Base-by-base conservation (phyloP, 2,113 vertebrate genomes). In the Hippocampus abdominalis region DNA sequence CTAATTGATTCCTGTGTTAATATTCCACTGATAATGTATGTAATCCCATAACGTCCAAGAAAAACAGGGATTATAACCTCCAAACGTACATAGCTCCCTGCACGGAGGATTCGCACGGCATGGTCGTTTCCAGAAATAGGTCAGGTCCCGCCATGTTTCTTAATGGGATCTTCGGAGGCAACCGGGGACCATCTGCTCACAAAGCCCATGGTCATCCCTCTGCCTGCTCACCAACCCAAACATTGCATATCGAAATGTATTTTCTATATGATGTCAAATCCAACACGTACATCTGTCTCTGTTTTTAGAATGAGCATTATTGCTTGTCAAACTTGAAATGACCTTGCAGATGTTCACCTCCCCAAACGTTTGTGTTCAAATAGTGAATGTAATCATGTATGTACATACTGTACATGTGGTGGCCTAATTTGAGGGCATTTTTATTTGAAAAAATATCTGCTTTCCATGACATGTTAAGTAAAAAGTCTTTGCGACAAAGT, bases 111-210 rank as follows among this genome's bases (percentile, higher is more conserved):
- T 84, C 82, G 70, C 83, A 42, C 69, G 32, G 74, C 80, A 78
- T 73, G 80, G 70, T 75, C 62, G 63, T 64, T 76, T 83, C 81
- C 77, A 80, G 77, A 89, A 88, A 87, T 90, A 88, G 88, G 88
- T 89, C 89, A 88, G 61, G 79, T 59, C 79, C 86, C 81, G 84
- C 85, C 84, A 86, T 89, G 81, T 86, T 88, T 87, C 85, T 90
- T 90, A 90, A 88, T 90, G 89, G 80, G 83, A 87, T 86, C 89
- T 88, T 86, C 77, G 88, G 79, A 82, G 84, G 85, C 76, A 84
- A 86, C 88, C 80, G 76, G 68, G 74, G 85, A 87, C 87, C 89
- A 90, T 89, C 87, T 90, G 89, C 85, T 89, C 84, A 63, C 79
- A 81, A 88, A 82, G 78, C 85, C 84, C 74, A 70, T 74, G 81